Evolutionary conservation across 35 echinoderm and acorn worm genomes (phyloP).

Genomic region (Heliocidaris erythrogramma): DNA sequence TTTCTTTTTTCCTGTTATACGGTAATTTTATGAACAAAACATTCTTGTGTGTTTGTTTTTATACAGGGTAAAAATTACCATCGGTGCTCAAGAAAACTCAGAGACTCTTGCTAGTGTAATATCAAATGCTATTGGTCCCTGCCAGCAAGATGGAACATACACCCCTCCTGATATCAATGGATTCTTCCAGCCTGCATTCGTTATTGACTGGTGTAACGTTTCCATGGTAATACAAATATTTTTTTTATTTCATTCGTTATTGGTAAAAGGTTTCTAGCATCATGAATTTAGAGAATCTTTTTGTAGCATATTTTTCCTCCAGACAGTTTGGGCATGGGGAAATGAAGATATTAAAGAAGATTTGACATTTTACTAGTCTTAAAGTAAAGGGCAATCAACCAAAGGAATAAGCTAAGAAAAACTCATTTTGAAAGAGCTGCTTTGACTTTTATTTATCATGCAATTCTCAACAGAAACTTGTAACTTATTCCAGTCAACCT

Average conservation of each 20-base stretch:
- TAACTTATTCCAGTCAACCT: too few relatives aligned
- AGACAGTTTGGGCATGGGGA: not conserved
- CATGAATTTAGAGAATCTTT: not conserved
- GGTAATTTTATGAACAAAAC: too few relatives aligned
- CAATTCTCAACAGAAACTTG: too few relatives aligned
- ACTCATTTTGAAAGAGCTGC: too few relatives aligned
- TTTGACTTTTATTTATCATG: too few relatives aligned
- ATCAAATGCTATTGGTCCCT: conserved; percentile 23
- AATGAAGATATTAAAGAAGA: not conserved
- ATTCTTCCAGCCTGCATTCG: conserved; percentile 40
- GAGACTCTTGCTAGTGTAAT: not conserved
- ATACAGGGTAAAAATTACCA: conserved; percentile 35
- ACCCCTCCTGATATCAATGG: conserved; percentile 19
- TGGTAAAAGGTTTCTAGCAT: not conserved
- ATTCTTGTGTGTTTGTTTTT: not conserved
- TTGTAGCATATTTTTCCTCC: not conserved
- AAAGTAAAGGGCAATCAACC: too few relatives aligned
- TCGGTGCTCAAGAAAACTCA: conserved; percentile 34
- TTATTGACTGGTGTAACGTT: conserved; percentile 50
- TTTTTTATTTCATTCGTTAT: not conserved
- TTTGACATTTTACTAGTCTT: not conserved
- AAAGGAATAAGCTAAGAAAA: too few relatives aligned
- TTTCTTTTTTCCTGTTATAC: too few relatives aligned
- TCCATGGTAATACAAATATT: not conserved
- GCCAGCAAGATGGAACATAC: conserved; percentile 35